A percentile compares a stretch with the other conserved stretches of the same genome.
These are phyloP conservation scores for Xenentodon cancila DNA, from an alignment of 2,797 vertebrate genomes.

Conservation along the genomic window DNA sequence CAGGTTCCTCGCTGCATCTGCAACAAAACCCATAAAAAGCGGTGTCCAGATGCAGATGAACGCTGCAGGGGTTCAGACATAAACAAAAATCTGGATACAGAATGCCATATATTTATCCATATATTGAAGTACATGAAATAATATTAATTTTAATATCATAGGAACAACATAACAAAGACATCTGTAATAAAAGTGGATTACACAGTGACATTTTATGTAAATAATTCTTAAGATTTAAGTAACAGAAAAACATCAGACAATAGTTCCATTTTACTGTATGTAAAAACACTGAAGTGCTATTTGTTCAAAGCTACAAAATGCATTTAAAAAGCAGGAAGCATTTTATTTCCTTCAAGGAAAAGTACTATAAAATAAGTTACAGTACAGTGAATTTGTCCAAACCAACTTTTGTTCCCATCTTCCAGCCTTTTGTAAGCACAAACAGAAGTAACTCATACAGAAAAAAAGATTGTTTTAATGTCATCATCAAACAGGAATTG, in stretches of 20 bases:
- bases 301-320: constrained; percentile 95
- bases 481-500: constrained; percentile 87
- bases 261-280: constrained; percentile 92
- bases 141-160: constrained; percentile 86
- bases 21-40: constrained; percentile 9
- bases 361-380: constrained; percentile 99
- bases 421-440: constrained; percentile 94
- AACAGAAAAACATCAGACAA: constrained; percentile 92
- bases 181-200: constrained; percentile 88
- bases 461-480: constrained; percentile 69
- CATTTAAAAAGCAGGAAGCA: constrained; percentile 90
- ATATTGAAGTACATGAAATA: constrained; percentile 88
- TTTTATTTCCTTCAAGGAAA: constrained; percentile 99
- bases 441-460: constrained; percentile 86
- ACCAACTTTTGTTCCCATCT: constrained; percentile 96
- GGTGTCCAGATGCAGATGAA: constrained; percentile 59
- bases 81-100: constrained; percentile 85
- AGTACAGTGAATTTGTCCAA: constrained; percentile 99
- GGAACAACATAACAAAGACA: constrained; percentile 78
- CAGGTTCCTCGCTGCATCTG: neutral
- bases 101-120: constrained; percentile 82
- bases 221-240: constrained; percentile 89
- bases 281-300: constrained; percentile 96
- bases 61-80: constrained; percentile 86
- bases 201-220: constrained; percentile 90